Percentiles rank a stretch among this genome's conserved stretches.
phyloP scores from a whole-genome alignment of 1,140 invertebrate species.

The Drosophila aff. region DNA sequence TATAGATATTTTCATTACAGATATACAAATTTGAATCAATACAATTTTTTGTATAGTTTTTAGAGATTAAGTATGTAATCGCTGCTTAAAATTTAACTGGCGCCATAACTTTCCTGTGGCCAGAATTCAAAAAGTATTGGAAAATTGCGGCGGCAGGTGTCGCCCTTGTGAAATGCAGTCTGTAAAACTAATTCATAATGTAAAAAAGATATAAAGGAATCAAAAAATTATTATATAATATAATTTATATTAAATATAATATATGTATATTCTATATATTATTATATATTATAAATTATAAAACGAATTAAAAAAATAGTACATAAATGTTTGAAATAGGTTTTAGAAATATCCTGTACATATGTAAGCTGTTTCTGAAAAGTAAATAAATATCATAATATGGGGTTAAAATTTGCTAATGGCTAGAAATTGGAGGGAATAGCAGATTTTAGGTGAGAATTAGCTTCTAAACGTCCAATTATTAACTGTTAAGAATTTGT shows the following conservation, averaged over 20 bases:
- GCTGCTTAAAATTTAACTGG: neutral
- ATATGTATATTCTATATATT: too few species aligned
- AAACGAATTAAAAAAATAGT: too few species aligned
- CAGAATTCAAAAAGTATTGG: neutral
- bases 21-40: neutral
- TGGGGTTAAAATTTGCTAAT: too few species aligned
- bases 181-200: neutral
- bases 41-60: neutral
- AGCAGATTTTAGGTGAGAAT: too few species aligned
- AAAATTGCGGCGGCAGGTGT: neutral
- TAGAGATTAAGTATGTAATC: neutral
- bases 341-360: too few species aligned
- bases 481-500: too few species aligned
- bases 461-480: too few species aligned
- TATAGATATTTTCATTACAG: neutral
- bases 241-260: too few species aligned
- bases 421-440: too few species aligned
- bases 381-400: too few species aligned
- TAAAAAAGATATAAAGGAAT: neutral
- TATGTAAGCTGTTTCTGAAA: too few species aligned
- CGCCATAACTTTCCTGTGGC: neutral
- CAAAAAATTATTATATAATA: neutral
- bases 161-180: neutral
- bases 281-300: neutral
- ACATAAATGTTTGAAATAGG: too few species aligned